Evolutionary conservation across 35 echinoderm and acorn worm genomes (phyloP).

Genomic region (Amphiura filiformis): DNA sequence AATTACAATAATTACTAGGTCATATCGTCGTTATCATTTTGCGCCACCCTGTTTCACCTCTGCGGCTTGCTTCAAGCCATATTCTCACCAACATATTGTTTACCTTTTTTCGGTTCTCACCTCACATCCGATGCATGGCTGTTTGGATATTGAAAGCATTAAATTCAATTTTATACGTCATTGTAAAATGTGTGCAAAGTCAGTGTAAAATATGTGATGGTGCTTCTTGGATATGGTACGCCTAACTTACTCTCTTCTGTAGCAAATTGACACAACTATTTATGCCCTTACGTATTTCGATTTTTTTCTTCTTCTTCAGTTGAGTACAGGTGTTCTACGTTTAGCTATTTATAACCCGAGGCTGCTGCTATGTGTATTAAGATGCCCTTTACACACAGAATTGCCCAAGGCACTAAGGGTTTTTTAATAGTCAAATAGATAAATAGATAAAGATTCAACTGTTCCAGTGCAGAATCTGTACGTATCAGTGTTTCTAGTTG

Average conservation of each 20-base stretch:
- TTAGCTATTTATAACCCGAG: neutral
- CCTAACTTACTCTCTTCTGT: neutral
- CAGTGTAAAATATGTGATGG: neutral
- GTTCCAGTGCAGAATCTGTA: neutral
- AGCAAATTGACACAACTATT: neutral
- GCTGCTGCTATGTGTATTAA: neutral
- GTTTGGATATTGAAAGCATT: neutral
- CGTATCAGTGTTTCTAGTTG: constrained; percentile 10
- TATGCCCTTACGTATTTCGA: neutral
- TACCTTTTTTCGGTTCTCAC: neutral
- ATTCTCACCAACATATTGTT: neutral
- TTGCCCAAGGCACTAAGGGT: neutral
- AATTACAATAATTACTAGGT: neutral
- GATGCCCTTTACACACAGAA: neutral
- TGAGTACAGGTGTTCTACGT: neutral
- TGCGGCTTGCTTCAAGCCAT: neutral
- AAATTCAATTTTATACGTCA: neutral
- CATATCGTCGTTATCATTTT: neutral
- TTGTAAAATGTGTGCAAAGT: neutral
- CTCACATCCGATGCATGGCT: neutral
- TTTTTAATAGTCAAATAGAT: constrained; percentile 1
- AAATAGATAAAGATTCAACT: constrained; percentile 15
- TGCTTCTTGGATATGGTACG: neutral
- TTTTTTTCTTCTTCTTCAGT: neutral
- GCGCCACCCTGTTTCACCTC: neutral